Evolutionary conservation across 2,113 vertebrate species (phyloP), one percentile per base, ranked within the genome.

Genomic region (Hippocampus guttulatus): DNA sequence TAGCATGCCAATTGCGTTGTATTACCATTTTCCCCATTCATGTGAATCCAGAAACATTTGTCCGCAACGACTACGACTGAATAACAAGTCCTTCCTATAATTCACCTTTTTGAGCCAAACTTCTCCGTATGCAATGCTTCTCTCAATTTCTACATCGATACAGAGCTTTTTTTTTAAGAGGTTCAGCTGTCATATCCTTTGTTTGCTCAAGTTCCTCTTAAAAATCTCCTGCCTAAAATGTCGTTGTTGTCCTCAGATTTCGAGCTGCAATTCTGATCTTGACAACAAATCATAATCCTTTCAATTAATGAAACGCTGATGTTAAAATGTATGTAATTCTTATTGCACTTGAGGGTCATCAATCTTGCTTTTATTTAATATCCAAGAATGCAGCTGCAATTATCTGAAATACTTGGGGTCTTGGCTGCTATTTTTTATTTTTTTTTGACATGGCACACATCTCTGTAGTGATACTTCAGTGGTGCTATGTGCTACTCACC

Each of bases 1-100:
- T 81, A 81, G 91, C 90, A 91, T 93, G 91, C 74, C 82, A 77
- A 83, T 84, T 88, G 87, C 76, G 76, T 72, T 62, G 30, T 82
- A 67, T 65, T 75, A 49, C 75, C 81, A 5, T 49, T 57, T 27
- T 25, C 9, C 55, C 40, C 38, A 69, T 21, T 64, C 64, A 54
- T 75, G 11, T 69, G 62, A 70, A 78, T 64, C 27, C 61, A 74
- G 73, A 74, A 77, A 68, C 47, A 21, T 70, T 75, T 71, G 30
- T 54, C 16, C 23, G 47, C 9, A 38, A 71, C 67, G 74, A 78
- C 76, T 75, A 43, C 3, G 75, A 18, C 47, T 16, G 47, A 18
- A 68, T 77, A 87, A 81, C 75, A 75, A 75, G 73, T 79, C 69
- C 75, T 82, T 71, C 41, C 49, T 75, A 38, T 51, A 65, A 81